Evolutionary conservation across 2,888 invertebrate genomes (phyloP).

Genomic region (Campoplex capitator): DNA sequence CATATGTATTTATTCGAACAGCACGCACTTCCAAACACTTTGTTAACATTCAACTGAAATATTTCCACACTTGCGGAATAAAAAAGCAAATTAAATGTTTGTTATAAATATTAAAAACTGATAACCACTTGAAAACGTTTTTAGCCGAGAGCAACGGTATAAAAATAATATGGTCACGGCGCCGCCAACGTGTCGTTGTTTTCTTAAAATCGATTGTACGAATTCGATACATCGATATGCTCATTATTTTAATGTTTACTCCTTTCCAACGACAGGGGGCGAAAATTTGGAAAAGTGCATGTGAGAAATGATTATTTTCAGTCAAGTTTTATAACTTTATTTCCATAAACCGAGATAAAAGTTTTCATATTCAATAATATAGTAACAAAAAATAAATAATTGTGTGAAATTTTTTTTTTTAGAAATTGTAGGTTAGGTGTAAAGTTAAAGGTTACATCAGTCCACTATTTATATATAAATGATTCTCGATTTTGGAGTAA

Average conservation of each 20-base stretch:
- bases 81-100: neutral
- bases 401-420: neutral
- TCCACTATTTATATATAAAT: neutral
- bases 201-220: neutral
- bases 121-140: neutral
- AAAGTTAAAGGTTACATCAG: neutral
- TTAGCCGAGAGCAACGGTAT: conserved; percentile 1
- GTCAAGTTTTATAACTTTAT: neutral
- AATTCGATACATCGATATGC: conserved; percentile 1
- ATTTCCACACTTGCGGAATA: neutral
- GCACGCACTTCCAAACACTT: neutral
- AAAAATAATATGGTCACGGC: neutral
- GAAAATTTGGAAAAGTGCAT: neutral
- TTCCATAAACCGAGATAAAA: neutral
- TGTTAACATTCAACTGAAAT: neutral
- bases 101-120: neutral
- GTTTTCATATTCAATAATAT: neutral
- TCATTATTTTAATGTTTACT: neutral
- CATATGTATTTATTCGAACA: neutral
- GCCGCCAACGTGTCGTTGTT: conserved; percentile 27
- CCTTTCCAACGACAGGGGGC: neutral
- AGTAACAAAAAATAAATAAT: neutral
- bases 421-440: neutral
- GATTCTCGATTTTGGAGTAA: neutral
- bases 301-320: neutral